Evolutionary conservation across 2,797 vertebrate genomes (phyloP).

Genomic region (Phylloscopus collybita): DNA sequence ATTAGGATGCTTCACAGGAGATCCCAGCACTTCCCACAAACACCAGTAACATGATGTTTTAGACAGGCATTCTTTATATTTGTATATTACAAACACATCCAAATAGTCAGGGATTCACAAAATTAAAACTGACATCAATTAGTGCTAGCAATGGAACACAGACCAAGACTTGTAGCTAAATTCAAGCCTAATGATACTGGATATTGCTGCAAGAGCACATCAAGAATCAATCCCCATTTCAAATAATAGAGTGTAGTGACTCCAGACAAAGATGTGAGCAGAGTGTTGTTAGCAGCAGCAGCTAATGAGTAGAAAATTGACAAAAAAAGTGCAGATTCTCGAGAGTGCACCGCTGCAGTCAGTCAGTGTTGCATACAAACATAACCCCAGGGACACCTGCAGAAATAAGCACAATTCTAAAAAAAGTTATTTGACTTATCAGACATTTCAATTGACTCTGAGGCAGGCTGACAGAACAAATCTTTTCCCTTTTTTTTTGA

Average conservation of each 20-base stretch:
- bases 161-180: background rate
- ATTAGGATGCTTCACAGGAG: constrained; percentile 46
- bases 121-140: constrained; percentile 35
- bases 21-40: background rate
- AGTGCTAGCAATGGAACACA: background rate
- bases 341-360: background rate
- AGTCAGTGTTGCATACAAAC: background rate
- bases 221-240: background rate
- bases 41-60: constrained; percentile 24
- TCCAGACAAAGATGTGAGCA: background rate
- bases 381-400: background rate
- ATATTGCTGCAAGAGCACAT: background rate
- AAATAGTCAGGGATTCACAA: background rate
- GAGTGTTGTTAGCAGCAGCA: background rate
- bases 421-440: background rate
- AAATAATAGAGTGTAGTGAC: background rate
- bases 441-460: background rate
- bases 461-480: background rate
- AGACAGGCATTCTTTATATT: background rate
- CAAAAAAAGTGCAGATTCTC: background rate
- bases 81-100: background rate
- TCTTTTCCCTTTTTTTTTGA: background rate
- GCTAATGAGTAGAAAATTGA: background rate
- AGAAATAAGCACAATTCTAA: background rate
- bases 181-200: background rate